These are phyloP conservation scores for Caenorhabditis sulstoni DNA, from an alignment of 2,888 invertebrate species.

Conservation along the genomic window DNA sequence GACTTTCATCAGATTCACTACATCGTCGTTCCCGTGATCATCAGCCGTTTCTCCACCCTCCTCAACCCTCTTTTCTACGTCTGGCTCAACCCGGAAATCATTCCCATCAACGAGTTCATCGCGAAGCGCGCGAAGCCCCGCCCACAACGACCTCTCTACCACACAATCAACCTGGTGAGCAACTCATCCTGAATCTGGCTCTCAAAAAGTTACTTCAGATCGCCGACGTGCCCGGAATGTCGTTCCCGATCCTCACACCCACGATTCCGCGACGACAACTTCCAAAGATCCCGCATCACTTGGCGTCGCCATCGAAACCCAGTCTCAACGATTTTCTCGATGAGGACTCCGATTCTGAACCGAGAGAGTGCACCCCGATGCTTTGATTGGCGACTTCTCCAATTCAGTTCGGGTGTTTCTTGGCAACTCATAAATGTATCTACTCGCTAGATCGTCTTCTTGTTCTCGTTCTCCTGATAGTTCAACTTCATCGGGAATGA, in stretches of 20 bases:
- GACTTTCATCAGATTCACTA: constrained; percentile 59
- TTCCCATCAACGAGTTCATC: constrained; percentile 66
- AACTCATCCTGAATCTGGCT: neutral
- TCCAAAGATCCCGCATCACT: constrained; percentile 70
- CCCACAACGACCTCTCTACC: constrained; percentile 67
- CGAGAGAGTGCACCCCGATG: constrained; percentile 56
- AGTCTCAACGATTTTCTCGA: constrained; percentile 50
- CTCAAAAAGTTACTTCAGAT: constrained; percentile 36
- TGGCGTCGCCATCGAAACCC: constrained; percentile 66
- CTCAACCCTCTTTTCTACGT: constrained; percentile 72
- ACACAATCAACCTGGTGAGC: constrained; percentile 70
- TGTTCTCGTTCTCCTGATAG: too few species aligned
- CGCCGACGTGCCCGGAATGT: constrained; percentile 67
- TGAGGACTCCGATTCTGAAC: constrained; percentile 43
- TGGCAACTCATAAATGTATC: too few species aligned
- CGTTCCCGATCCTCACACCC: constrained; percentile 71
- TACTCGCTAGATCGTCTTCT: too few species aligned
- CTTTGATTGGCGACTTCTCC: too few species aligned
- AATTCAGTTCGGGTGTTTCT: neutral
- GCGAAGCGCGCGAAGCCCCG: constrained; percentile 64
- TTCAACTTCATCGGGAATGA: too few species aligned
- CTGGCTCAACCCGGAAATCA: constrained; percentile 71
- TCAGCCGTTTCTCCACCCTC: constrained; percentile 64
- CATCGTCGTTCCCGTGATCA: constrained; percentile 62
- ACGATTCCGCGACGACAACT: constrained; percentile 70